phyloP scores from a whole-genome alignment of 2,113 vertebrate species.

The Vidua macroura region DNA sequence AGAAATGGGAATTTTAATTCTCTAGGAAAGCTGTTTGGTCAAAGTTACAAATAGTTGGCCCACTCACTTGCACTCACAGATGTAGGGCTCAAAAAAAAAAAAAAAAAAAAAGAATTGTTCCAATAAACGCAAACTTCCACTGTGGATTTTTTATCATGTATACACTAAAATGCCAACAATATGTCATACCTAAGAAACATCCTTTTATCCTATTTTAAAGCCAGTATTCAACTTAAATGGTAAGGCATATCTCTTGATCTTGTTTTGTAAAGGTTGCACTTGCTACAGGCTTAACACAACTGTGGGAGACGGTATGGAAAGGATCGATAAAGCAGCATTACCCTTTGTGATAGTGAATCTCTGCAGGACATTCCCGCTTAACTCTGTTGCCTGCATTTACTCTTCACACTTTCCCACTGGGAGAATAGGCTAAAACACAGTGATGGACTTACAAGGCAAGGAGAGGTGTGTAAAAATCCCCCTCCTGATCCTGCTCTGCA shows the following conservation, averaged over 20 bases:
- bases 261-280: constrained; percentile 75
- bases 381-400: constrained; percentile 48
- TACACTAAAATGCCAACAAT: constrained; percentile 65
- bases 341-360: constrained; percentile 69
- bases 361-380: constrained; percentile 70
- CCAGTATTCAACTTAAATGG: constrained; percentile 67
- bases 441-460: not conserved
- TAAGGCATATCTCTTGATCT: constrained; percentile 73
- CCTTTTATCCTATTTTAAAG: constrained; percentile 66
- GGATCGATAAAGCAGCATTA: constrained; percentile 75
- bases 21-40: not conserved
- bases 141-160: constrained; percentile 59
- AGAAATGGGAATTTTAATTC: not conserved
- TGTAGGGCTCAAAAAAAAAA: not conserved
- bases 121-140: not conserved
- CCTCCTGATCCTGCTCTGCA: not conserved
- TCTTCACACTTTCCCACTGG: constrained; percentile 52
- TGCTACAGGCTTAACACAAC: constrained; percentile 69
- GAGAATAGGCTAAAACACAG: constrained; percentile 29
- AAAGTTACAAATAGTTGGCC: not conserved
- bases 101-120: not conserved
- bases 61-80: not conserved
- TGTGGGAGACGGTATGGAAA: constrained; percentile 66
- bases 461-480: not conserved
- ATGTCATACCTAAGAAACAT: constrained; percentile 54